These are phyloP conservation scores for Stichodactyla helianthus DNA, from an alignment of 64 coral and sea anemone genomes.

Conservation along the genomic window DNA sequence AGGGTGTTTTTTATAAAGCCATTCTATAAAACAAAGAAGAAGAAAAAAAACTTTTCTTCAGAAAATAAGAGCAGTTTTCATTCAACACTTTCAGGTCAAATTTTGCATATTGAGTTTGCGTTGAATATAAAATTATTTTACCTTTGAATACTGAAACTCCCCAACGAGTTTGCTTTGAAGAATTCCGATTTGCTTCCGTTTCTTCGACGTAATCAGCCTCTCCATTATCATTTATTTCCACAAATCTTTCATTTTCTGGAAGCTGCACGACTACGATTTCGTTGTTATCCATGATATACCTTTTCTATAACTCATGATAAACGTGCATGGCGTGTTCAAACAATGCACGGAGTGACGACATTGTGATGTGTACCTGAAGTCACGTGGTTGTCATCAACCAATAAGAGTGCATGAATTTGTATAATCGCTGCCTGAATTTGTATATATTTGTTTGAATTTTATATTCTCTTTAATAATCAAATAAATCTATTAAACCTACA, in stretches of 20 bases:
- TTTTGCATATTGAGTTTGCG: background rate
- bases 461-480: too few relatives aligned
- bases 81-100: background rate
- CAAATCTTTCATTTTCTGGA: background rate
- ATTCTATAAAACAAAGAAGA: background rate
- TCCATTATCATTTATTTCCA: background rate
- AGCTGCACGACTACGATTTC: background rate
- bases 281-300: background rate
- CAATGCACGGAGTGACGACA: conserved; percentile 4
- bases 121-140: background rate
- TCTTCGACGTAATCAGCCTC: background rate
- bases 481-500: too few relatives aligned
- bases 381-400: background rate
- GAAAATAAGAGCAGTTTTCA: background rate
- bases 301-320: background rate
- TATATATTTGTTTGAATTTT: too few relatives aligned
- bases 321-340: conserved; percentile 1
- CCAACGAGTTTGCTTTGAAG: background rate
- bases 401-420: background rate
- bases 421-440: too few relatives aligned
- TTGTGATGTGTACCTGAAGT: background rate
- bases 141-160: conserved; percentile 6
- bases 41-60: background rate
- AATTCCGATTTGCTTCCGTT: background rate
- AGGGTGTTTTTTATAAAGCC: background rate